phyloP scores from a whole-genome alignment of 1,140 invertebrate species.

The Hylaeus volcanicus region DNA sequence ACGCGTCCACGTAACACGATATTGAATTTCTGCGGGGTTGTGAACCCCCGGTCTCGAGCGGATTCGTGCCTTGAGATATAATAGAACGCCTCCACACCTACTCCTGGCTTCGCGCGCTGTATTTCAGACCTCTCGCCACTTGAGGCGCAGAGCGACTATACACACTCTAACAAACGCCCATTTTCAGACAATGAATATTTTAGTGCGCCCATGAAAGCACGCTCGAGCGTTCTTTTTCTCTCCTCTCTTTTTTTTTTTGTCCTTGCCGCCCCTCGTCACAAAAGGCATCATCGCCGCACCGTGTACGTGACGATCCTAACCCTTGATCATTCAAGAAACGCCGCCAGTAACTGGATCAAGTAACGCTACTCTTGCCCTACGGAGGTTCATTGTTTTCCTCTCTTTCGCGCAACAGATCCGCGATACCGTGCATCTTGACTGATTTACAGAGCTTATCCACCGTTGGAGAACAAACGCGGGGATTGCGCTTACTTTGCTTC shows the following conservation, averaged over 20 bases:
- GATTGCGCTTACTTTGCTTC: slow-evolving; percentile 15
- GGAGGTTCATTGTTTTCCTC: slow-evolving; percentile 40
- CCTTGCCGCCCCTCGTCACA: slow-evolving; percentile 44
- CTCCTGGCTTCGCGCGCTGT: slow-evolving; percentile 25
- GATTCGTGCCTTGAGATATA: slow-evolving; percentile 64
- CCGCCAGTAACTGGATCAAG: slow-evolving; percentile 60
- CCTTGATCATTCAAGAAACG: slow-evolving; percentile 48
- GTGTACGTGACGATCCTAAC: slow-evolving; percentile 49
- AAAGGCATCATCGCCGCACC: slow-evolving; percentile 57
- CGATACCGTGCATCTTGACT: slow-evolving; percentile 37
- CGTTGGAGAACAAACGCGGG: slow-evolving; percentile 15
- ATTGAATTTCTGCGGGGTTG: slow-evolving; percentile 61
- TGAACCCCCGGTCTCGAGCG: slow-evolving; percentile 32
- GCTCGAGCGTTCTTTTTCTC: slow-evolving; percentile 44
- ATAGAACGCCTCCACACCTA: slow-evolving; percentile 62
- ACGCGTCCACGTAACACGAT: slow-evolving; percentile 60
- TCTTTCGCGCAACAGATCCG: slow-evolving; percentile 35
- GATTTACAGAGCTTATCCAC: slow-evolving; percentile 8
- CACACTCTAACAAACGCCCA: slow-evolving; percentile 67
- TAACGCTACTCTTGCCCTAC: slow-evolving; percentile 43
- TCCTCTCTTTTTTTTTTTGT: slow-evolving; percentile 41
- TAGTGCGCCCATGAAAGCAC: slow-evolving; percentile 62
- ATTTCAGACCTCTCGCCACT: slow-evolving; percentile 51
- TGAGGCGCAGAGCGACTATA: slow-evolving; percentile 46
- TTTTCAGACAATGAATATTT: slow-evolving; percentile 73